Conservation (phyloP, 37 sponge, comb jelly and placozoan genomes). For the Lycopodina hypogea region DNA sequence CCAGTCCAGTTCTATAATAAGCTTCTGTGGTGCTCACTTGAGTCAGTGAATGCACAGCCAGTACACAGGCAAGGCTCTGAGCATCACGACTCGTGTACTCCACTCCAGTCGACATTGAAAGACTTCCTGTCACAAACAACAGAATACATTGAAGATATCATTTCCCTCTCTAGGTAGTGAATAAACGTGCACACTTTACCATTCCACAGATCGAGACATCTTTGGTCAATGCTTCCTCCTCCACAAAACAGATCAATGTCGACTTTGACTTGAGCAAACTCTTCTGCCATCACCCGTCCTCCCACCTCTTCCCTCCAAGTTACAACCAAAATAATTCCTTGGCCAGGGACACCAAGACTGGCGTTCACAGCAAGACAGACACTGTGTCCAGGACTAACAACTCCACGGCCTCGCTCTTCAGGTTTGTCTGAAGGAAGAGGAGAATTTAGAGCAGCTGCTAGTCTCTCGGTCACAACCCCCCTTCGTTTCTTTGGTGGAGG, state of each 20-base stretch:
- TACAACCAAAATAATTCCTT: background rate
- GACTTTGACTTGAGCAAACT: background rate
- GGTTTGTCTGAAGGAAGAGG: background rate
- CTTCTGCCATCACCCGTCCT: conserved; percentile 1
- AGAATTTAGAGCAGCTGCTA: background rate
- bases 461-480: background rate
- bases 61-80: conserved; percentile 29
- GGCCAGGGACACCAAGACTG: background rate
- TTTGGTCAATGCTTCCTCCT: too few species aligned
- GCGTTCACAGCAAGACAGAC: background rate
- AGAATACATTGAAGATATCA: background rate
- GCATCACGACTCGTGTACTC: background rate
- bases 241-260: background rate
- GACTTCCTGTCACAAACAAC: background rate
- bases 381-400: background rate
- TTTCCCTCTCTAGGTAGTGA: background rate
- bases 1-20: background rate
- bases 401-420: background rate
- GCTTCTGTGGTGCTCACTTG: background rate
- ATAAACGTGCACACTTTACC: conserved; percentile 8
- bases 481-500: background rate
- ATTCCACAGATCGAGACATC: conserved; percentile 19
- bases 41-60: background rate
- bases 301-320: conserved; percentile 5
- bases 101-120: background rate